A percentile compares a stretch with the other conserved stretches of the same genome.
Evolutionary conservation across 1,140 invertebrate genomes (phyloP).

Genomic region (Drosophila lacteicornis): DNA sequence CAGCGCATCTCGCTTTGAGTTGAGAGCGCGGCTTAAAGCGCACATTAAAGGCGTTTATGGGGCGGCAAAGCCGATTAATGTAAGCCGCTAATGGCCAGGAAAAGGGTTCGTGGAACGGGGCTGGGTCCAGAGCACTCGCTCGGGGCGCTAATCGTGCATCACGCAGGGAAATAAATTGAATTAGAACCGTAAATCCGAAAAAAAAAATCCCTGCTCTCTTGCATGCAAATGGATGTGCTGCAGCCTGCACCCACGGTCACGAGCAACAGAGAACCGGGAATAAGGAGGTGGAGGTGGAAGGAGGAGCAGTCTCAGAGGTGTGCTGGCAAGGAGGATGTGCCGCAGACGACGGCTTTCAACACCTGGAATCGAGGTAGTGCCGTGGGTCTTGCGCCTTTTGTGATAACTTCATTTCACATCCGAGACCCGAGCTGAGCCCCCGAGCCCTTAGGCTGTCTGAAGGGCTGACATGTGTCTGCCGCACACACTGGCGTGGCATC

Average conservation of each 20-base stretch:
- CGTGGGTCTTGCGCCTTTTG: slow-evolving; percentile 33
- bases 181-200: slow-evolving; percentile 56
- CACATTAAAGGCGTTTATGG: slow-evolving; percentile 46
- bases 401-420: slow-evolving; percentile 56
- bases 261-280: slow-evolving; percentile 8
- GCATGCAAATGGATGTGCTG: slow-evolving; percentile 53
- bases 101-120: slow-evolving; percentile 2
- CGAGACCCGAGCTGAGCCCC: slow-evolving; percentile 14
- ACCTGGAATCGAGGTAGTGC: slow-evolving; percentile 37
- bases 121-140: slow-evolving; percentile 14
- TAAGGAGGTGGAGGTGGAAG: background rate
- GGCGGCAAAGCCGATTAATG: slow-evolving; percentile 44
- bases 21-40: slow-evolving; percentile 28
- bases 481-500: slow-evolving; percentile 43
- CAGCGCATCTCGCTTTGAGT: slow-evolving; percentile 18
- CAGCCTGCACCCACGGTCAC: slow-evolving; percentile 50
- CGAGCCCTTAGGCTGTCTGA: slow-evolving; percentile 43
- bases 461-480: slow-evolving; percentile 59
- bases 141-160: slow-evolving; percentile 49
- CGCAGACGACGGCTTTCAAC: slow-evolving; percentile 46
- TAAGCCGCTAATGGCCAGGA: slow-evolving; percentile 51
- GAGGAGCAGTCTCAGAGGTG: slow-evolving; percentile 17
- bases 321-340: slow-evolving; percentile 32
- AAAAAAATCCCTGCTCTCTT: background rate
- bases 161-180: slow-evolving; percentile 59